Base-by-base conservation (phyloP, 2,888 invertebrate species). In the Girardia tigrina region DNA sequence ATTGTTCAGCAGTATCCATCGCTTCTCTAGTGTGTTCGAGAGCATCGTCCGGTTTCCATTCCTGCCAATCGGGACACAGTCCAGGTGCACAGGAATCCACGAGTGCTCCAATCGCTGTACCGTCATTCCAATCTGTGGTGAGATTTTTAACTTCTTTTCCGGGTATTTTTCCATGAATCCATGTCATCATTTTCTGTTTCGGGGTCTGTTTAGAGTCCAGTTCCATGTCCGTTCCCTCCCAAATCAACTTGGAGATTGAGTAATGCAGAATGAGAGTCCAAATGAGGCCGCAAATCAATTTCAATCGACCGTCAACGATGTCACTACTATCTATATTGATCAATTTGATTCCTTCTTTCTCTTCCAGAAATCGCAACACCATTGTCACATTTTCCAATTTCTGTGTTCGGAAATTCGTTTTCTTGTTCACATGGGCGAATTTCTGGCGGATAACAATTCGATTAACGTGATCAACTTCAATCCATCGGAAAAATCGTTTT, bases 261-360 rank as follows among this genome's bases (percentile, higher is more conserved):
- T 93, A 93, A 85, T 93, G 92, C 77, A 92, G 87, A 86, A 93
- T 92, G 75, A 93, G 87, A 8, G 91, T 92, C 92, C 92, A 93
- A 89, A 93, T 90, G 84, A 93, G 86, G 79, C 92, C 92, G 81
- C 92, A 88, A 82, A 93, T 92, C 82, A 93, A 85, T 86, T 93
- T 93, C 83, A 92, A 85, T 86, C 91, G 91, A 83, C 90, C 89
- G 85, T 92, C 92, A 75, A 92, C 91, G 82, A 92, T 92, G 84
- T 92, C 90, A 76, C 90, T 88, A 78, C 91, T 91, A 87, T 91
- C 92, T 81, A 91, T 91, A 84, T 91, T 91, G 80, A 91, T 90
- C 82, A 91, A 89, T 81, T 89, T 88, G 81, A 91, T 90, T 80
- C 89, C 89, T 84, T 91, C 90, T 82, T 89, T 89, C 70, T 85